Conservation (phyloP, 2,113 vertebrate genomes). For the Narcine bancroftii region DNA sequence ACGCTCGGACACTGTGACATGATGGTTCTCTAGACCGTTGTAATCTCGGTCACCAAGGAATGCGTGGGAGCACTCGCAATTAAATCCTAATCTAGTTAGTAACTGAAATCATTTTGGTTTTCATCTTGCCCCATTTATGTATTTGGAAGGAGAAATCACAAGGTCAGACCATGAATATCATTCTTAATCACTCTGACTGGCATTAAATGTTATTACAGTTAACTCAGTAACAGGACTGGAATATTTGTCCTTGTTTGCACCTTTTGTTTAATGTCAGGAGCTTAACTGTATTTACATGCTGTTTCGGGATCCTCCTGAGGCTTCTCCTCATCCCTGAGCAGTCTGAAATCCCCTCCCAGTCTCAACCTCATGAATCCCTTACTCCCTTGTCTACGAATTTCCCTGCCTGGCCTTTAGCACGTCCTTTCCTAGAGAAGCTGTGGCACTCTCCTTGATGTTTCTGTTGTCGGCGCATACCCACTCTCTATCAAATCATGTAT, state of each 20-base stretch:
- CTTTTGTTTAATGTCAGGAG: background rate
- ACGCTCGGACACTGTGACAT: too few relatives aligned
- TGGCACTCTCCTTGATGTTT: too few relatives aligned
- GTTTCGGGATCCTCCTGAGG: background rate
- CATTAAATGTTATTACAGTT: conserved; percentile 32
- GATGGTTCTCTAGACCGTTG: background rate
- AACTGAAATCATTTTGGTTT: background rate
- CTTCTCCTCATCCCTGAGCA: background rate
- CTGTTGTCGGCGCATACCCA: background rate
- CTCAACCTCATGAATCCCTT: too few relatives aligned
- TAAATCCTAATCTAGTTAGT: background rate
- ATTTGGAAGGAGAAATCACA: background rate
- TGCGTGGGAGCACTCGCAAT: background rate
- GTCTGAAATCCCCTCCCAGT: background rate
- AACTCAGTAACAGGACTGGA: background rate
- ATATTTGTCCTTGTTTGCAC: background rate
- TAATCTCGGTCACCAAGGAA: background rate
- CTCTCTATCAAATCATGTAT: too few relatives aligned
- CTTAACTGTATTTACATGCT: background rate
- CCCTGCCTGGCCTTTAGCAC: background rate
- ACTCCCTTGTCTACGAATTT: background rate
- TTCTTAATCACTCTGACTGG: conserved; percentile 15
- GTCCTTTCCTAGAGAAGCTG: too few relatives aligned
- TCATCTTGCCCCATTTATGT: background rate
- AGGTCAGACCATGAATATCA: conserved; percentile 1